phyloP scores from a whole-genome alignment of 2,797 vertebrate species.

The Oryzias sinensis region DNA sequence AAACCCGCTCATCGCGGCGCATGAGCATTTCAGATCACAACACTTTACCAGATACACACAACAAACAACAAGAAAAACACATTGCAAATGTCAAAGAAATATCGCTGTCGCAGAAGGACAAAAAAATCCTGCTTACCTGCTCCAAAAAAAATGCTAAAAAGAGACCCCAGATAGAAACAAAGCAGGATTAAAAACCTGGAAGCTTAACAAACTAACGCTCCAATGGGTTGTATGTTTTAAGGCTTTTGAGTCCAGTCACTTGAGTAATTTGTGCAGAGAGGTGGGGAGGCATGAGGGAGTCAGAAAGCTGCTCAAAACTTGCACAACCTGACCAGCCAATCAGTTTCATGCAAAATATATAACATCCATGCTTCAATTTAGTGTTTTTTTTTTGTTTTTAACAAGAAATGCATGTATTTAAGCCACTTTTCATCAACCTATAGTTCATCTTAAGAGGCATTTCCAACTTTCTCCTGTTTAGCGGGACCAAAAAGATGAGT shows the following conservation, averaged over 20 bases:
- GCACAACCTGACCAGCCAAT: too few species aligned
- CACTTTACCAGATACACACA: conserved; percentile 1
- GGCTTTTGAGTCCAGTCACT: conserved; percentile 50
- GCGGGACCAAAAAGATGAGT: too few species aligned
- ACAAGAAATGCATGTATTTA: too few species aligned
- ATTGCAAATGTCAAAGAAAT: conserved; percentile 3
- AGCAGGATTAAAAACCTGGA: conserved; percentile 21
- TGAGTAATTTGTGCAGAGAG: conserved; percentile 47
- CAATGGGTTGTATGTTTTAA: conserved; percentile 47
- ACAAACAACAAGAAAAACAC: conserved; percentile 20
- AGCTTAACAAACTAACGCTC: too few species aligned
- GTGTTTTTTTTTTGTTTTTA: too few species aligned
- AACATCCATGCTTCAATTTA: too few species aligned
- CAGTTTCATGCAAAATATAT: too few species aligned
- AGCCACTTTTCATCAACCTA: too few species aligned
- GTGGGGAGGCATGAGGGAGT: too few species aligned
- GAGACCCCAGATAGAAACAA: conserved; percentile 1
- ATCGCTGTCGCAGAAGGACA: conserved; percentile 13
- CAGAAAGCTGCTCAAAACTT: too few species aligned
- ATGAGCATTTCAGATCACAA: conserved; percentile 9
- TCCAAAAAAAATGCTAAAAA: conserved; percentile 5
- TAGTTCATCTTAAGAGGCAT: too few species aligned
- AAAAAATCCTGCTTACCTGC: conserved; percentile 47
- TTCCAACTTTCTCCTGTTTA: too few species aligned
- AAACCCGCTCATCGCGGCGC: conserved; percentile 20